Conservation (phyloP, 2,888 invertebrate species). For the Notodonta ziczac region DNA sequence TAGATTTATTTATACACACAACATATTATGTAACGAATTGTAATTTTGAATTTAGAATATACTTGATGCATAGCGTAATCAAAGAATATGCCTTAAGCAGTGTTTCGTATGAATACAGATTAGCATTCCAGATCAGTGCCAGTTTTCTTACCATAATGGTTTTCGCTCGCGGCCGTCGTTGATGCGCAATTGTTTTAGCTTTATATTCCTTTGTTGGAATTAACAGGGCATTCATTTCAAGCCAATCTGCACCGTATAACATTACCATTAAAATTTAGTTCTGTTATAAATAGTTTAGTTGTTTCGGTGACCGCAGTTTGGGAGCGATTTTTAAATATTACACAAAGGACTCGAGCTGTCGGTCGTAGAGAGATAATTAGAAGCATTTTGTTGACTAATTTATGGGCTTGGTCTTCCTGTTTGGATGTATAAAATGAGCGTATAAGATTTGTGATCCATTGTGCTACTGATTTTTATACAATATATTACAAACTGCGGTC, state of each 20-base stretch:
- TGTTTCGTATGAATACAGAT: conserved; percentile 22
- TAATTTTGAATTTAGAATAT: too few species aligned
- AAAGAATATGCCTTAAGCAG: conserved; percentile 19
- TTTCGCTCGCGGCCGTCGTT: conserved; percentile 43
- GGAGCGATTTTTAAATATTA: conserved; percentile 10
- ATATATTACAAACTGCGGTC: too few species aligned
- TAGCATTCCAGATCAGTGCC: conserved; percentile 33
- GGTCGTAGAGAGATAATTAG: conserved; percentile 1
- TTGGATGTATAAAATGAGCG: background rate
- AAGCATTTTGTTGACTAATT: background rate
- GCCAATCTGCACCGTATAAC: conserved; percentile 20
- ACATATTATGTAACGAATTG: too few species aligned
- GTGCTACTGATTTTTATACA: background rate
- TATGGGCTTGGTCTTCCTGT: background rate
- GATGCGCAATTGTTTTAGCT: conserved; percentile 56
- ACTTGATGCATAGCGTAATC: background rate
- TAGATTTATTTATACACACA: too few species aligned
- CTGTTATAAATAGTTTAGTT: conserved; percentile 48
- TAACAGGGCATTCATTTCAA: conserved; percentile 23
- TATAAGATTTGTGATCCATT: conserved; percentile 1
- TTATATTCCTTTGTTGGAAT: conserved; percentile 50
- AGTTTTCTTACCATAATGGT: conserved; percentile 37
- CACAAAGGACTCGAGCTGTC: conserved; percentile 3
- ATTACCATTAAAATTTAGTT: conserved; percentile 13
- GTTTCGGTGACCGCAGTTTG: conserved; percentile 38